Base-by-base conservation (phyloP, 2,113 vertebrate genomes). In the Coptodon rendalli region DNA sequence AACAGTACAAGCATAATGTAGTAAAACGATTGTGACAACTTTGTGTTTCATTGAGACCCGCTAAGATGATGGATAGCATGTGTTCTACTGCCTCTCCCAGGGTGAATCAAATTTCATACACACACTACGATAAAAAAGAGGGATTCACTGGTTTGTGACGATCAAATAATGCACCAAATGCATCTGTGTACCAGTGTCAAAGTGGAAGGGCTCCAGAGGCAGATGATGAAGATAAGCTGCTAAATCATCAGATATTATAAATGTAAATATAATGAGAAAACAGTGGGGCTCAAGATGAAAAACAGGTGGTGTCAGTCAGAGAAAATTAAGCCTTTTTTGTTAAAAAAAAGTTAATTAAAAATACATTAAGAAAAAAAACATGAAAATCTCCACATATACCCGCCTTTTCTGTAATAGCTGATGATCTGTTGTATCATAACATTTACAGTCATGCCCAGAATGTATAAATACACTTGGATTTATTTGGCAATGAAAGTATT, bases 201-300 rank as follows among this genome's bases (percentile, higher is more conserved):
- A 66, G 80, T 71, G 79, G 57, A 86, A 14, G 73, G 12, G 80
- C 53, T 83, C 38, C 34, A 63, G 13, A 38, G 76, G 59, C 63
- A 89, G 83, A 86, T 79, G 86, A 50, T 43, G 45, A 71, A 45
- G 38, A 86, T 80, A 83, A 86, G 50, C 48, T 91, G 89, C 73
- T 81, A 84, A 87, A 87, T 86, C 88, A 89, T 88, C 89, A 91
- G 38, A 86, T 85, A 88, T 29, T 83, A 80, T 61, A 84, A 86
- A 90, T 90, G 50, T 78, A 80, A 88, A 87, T 81, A 82, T 87
- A 90, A 94, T 89, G 80, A 80, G 27, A 83, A 93, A 89, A 88
- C 82, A 83, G 79, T 76, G 38, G 22, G 61, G 86, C 53, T 19
- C 10, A 5, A 76, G 68, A 79, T 83, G 19, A 50, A 80, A 81